These are phyloP conservation scores for Alcis repandata DNA, from an alignment of 2,888 invertebrate genomes.

Conservation along the genomic window DNA sequence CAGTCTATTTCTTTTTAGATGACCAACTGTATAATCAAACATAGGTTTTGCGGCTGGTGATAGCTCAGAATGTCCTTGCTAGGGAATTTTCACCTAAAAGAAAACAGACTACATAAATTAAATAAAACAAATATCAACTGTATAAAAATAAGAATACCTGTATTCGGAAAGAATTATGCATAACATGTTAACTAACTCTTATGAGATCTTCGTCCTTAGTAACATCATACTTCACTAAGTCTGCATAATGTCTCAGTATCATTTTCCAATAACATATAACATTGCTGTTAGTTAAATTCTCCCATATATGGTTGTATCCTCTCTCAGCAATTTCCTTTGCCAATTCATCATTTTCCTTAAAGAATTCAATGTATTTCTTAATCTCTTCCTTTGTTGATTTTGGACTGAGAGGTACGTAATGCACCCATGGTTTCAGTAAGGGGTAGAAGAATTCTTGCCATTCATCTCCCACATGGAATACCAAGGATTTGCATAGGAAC, in stretches of 20 bases:
- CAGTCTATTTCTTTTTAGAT: neutral
- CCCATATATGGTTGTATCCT: conserved; percentile 94
- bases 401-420: conserved; percentile 94
- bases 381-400: conserved; percentile 90
- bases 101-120: no score
- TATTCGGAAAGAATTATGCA: conserved; percentile 26
- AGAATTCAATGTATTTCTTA: conserved; percentile 91
- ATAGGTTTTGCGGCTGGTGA: no score
- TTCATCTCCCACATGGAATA: conserved; percentile 97
- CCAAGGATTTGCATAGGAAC: conserved; percentile 96
- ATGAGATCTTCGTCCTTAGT: conserved; percentile 86
- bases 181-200: conserved; percentile 66
- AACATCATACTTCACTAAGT: conserved; percentile 90
- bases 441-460: conserved; percentile 98
- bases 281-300: conserved; percentile 93
- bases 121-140: conserved; percentile 17
- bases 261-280: conserved; percentile 95
- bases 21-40: no score
- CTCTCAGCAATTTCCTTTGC: conserved; percentile 92
- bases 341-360: conserved; percentile 90
- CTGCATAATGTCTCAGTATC: conserved; percentile 91
- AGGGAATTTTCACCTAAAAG: no score
- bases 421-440: conserved; percentile 96
- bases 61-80: no score
- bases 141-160: conserved; percentile 24